Base-by-base conservation (phyloP, 1,140 invertebrate genomes). In the Atta colombica region DNA sequence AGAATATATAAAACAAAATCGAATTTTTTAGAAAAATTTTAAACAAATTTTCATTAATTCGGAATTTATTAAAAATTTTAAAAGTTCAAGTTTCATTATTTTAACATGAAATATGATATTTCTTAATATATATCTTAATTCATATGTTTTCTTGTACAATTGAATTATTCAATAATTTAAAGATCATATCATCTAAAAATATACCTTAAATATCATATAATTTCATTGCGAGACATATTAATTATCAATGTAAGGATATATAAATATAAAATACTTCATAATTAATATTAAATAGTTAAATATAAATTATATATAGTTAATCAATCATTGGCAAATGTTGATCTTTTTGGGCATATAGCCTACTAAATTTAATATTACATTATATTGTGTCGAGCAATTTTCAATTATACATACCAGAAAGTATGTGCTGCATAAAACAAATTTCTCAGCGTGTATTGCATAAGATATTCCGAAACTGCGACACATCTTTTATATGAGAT, bases 401-500 rank as follows among this genome's bases (percentile, higher is more conserved):
- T 63, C 5, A 28, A 63, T 60, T 25, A 60, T 60, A 21, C 58
- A 63, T 63, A 31, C 14, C 4, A 12, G 25, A 14, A 63, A 63
- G 14, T 28, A 63, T 45, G 8, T 31, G 25, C 21, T 31, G 10
- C 25, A 28, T 63, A 21, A 58, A 21, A 8, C 8, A 3, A 63
- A 63, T 63, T 63, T 63, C 5, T 31, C 12, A 7, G 5, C 60
- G 14, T 10, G 25, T 63, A 63, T 31, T 61, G 21, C 6, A 31
- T 10, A 21, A 63, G 4, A 63, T 63, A 63, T 63, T 63, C n/a
- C 25, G 2, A 28, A 12, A 63, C 12, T 63, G 4, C 5, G 5
- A 31, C 16, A 63, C 16, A 63, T 16, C 25, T 63, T 63, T 63
- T 25, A 63, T 63, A 63, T 63, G 25, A 63, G 25, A 63, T 63